Evolutionary conservation across 2,797 vertebrate genomes (phyloP).

Genomic region (Propithecus deckenii): DNA sequence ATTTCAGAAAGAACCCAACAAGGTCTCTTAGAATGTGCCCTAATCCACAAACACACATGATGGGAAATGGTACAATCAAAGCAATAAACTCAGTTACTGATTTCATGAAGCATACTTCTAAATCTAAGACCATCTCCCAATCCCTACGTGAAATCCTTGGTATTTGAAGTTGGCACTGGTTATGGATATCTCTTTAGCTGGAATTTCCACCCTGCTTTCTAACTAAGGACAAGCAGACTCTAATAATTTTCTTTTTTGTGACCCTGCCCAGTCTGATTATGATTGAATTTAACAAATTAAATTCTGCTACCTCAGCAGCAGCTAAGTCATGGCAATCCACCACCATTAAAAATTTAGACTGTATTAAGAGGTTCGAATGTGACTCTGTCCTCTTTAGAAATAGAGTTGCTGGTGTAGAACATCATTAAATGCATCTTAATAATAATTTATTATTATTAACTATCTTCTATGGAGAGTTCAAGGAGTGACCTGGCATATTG

Average conservation of each 20-base stretch:
- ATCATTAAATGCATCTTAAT: slow-evolving; percentile 45
- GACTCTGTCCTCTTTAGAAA: neutral
- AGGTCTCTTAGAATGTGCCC: neutral
- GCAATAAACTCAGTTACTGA: neutral
- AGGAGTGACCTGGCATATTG: neutral
- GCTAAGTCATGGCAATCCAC: neutral
- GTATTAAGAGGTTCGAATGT: slow-evolving; percentile 25
- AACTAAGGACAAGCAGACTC: neutral
- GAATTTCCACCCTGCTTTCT: neutral
- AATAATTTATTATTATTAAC: slow-evolving; percentile 46
- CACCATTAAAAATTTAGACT: neutral
- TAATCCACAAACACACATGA: neutral
- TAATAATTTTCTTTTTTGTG: neutral
- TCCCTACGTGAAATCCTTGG: neutral
- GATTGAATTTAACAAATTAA: slow-evolving; percentile 18
- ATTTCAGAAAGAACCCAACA: neutral
- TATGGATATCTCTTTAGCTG: neutral
- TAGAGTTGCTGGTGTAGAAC: slow-evolving; percentile 51
- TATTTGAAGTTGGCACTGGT: neutral
- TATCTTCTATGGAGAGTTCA: slow-evolving; percentile 6
- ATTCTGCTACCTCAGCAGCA: neutral
- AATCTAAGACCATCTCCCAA: neutral
- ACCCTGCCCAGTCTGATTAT: neutral
- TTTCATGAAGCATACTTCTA: neutral
- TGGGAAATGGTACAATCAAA: neutral